phyloP scores from a whole-genome alignment of 1,140 invertebrate genomes.

The Heliothis virescens region DNA sequence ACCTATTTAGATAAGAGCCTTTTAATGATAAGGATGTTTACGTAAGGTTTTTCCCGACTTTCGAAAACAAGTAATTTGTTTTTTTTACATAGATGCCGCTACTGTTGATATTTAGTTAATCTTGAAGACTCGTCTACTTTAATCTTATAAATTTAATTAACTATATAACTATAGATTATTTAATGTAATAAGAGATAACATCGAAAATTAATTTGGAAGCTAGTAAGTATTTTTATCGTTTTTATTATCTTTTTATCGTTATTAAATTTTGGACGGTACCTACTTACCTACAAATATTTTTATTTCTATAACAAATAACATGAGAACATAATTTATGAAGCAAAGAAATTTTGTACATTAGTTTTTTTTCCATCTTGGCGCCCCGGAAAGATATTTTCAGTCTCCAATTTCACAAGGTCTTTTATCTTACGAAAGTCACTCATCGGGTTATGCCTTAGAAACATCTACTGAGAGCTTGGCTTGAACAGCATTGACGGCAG shows the following conservation, averaged over 20 bases:
- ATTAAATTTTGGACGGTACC: background rate
- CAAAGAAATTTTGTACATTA: too few relatives aligned
- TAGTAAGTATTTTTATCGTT: background rate
- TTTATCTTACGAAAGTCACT: too few relatives aligned
- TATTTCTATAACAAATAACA: background rate
- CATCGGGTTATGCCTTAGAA: too few relatives aligned
- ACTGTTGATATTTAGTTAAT: too few relatives aligned
- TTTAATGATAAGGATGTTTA: conserved; percentile 11
- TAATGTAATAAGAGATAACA: conserved; percentile 1
- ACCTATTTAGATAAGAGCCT: conserved; percentile 15
- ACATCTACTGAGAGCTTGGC: too few relatives aligned
- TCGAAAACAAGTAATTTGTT: background rate
- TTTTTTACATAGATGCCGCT: background rate
- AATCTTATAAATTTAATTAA: background rate
- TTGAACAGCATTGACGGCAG: too few relatives aligned
- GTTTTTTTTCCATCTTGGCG: too few relatives aligned
- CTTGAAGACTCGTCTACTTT: too few relatives aligned
- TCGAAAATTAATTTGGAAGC: background rate
- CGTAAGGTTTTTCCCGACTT: conserved; percentile 17
- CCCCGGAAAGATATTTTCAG: too few relatives aligned
- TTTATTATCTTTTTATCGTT: background rate
- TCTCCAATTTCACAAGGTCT: too few relatives aligned
- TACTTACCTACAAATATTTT: background rate
- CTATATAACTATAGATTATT: background rate
- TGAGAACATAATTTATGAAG: too few relatives aligned